Percentiles rank a stretch among this genome's conserved stretches.
These are phyloP conservation scores for Bellardia pandia DNA, from an alignment of 2,888 invertebrate genomes.

Conservation along the genomic window DNA sequence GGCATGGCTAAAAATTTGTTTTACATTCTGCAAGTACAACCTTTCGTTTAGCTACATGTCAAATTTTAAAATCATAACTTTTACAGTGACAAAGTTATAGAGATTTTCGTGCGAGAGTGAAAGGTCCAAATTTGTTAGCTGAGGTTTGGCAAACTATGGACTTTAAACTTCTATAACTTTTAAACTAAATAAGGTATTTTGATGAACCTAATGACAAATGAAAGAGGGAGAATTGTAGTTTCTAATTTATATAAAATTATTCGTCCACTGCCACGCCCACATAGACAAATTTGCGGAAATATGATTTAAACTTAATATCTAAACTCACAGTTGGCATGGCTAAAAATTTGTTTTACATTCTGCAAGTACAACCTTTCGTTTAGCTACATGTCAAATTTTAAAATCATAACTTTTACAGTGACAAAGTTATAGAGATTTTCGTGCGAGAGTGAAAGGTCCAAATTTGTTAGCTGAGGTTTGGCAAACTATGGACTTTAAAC, in stretches of 20 bases:
- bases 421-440: not conserved
- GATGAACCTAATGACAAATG: not conserved
- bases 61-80: not conserved
- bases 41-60: not conserved
- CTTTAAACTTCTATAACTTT: not conserved
- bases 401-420: not conserved
- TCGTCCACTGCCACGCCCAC: not conserved
- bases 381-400: not conserved
- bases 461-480: too few species aligned
- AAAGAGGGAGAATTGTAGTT: not conserved
- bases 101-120: not conserved
- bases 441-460: not conserved
- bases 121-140: not conserved
- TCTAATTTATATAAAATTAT: not conserved
- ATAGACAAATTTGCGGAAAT: too few species aligned
- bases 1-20: not conserved
- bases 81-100: not conserved
- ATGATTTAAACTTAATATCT: not conserved
- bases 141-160: not conserved
- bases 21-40: not conserved
- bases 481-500: not conserved
- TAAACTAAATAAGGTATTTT: not conserved
- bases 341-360: not conserved
- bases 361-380: not conserved
- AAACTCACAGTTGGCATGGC: not conserved